A percentile compares a stretch with the other conserved stretches of the same genome.
Evolutionary conservation across 2,888 invertebrate genomes (phyloP).

Genomic region (Xestoiulus laeticollis): DNA sequence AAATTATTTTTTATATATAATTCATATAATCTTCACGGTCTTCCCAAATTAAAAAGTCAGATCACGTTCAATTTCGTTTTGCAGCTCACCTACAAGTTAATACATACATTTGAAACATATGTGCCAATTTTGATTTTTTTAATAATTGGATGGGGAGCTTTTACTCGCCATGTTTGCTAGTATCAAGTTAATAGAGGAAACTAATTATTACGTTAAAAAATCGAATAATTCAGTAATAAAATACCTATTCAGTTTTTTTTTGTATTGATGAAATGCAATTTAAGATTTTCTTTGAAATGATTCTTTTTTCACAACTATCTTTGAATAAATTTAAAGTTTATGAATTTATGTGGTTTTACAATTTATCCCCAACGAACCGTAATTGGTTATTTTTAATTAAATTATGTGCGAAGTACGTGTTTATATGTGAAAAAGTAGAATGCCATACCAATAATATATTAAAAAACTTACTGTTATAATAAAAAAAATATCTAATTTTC

Average conservation of each 20-base stretch:
- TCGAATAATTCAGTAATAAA: too few relatives aligned
- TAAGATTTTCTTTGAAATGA: not conserved
- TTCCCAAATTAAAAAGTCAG: not conserved
- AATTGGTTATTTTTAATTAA: slow-evolving; percentile 14
- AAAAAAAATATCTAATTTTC: not conserved
- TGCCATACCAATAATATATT: not conserved
- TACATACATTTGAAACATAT: not conserved
- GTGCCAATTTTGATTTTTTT: not conserved
- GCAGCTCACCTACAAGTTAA: not conserved
- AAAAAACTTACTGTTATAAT: not conserved
- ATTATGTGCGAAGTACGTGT: not conserved
- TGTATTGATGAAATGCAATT: not conserved
- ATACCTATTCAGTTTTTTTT: too few relatives aligned
- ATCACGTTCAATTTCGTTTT: not conserved
- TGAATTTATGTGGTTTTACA: not conserved
- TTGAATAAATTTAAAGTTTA: not conserved
- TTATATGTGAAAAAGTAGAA: not conserved
- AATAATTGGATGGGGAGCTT: not conserved
- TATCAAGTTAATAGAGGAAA: not conserved
- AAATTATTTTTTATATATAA: not conserved
- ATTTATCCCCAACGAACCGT: not conserved
- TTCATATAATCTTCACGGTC: not conserved
- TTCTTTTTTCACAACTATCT: not conserved
- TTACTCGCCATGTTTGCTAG: not conserved
- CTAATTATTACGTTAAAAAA: not conserved